phyloP scores from a whole-genome alignment of 2,113 vertebrate genomes.

The Sterna hirundo region DNA sequence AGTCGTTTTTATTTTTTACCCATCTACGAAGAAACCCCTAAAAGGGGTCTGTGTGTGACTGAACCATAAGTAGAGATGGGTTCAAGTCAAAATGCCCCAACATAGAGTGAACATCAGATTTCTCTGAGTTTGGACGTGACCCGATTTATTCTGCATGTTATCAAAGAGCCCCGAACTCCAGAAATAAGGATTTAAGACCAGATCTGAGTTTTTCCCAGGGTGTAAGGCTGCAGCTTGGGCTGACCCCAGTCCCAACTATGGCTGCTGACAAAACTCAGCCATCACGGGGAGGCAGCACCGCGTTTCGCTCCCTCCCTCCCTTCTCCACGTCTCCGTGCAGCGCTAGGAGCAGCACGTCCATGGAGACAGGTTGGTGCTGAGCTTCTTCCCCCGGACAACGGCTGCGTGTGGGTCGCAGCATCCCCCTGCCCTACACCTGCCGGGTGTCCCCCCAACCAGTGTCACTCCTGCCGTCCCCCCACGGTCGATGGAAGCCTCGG shows the following conservation, averaged over 20 bases:
- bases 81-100: neutral
- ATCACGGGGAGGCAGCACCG: fast-evolving
- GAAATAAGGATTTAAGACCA: neutral
- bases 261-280: neutral
- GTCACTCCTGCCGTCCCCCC: neutral
- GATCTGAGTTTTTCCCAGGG: neutral
- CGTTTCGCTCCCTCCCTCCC: neutral
- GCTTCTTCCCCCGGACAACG: fast-evolving
- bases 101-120: neutral
- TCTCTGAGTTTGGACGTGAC: neutral
- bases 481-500: fast-evolving
- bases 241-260: neutral
- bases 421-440: neutral
- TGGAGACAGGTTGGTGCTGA: neutral
- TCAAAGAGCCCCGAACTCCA: neutral
- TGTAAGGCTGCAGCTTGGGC: neutral
- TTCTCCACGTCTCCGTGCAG: fast-evolving
- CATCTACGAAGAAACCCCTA: neutral
- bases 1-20: neutral
- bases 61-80: neutral
- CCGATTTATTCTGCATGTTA: neutral
- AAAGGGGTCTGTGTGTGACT: neutral
- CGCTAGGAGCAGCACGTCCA: neutral
- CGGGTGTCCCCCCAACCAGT: fast-evolving
- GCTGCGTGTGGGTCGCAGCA: fast-evolving